phyloP scores from a whole-genome alignment of 2,113 vertebrate species.

The Labeo catla region DNA sequence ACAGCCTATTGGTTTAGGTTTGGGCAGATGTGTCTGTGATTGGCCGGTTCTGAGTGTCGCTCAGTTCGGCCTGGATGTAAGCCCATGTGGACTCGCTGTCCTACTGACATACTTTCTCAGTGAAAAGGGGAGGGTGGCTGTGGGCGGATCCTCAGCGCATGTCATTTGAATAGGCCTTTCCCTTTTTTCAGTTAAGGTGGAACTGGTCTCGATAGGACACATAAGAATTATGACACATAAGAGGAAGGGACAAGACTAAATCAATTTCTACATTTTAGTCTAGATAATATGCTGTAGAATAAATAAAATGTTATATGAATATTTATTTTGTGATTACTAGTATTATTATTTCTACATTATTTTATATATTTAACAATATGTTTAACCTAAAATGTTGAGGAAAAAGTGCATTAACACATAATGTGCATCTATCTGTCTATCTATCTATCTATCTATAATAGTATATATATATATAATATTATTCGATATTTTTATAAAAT shows the following conservation, averaged over 20 bases:
- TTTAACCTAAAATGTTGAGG: not conserved
- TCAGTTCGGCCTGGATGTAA: slow-evolving; percentile 67
- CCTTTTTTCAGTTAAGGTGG: slow-evolving; percentile 74
- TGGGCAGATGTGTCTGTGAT: slow-evolving; percentile 46
- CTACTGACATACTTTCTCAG: slow-evolving; percentile 84
- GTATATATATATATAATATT: no score
- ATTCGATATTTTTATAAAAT: no score
- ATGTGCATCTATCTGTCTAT: no score
- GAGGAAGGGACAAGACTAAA: not conserved
- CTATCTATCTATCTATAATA: no score
- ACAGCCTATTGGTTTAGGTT: slow-evolving; percentile 63
- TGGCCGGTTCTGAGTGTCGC: slow-evolving; percentile 60
- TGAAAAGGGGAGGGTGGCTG: slow-evolving; percentile 64
- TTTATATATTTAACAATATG: not conserved
- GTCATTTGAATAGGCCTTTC: slow-evolving; percentile 51
- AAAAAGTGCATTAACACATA: not conserved
- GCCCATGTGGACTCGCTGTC: slow-evolving; percentile 77
- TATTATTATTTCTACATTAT: not conserved
- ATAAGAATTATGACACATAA: not conserved
- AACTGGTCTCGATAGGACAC: slow-evolving; percentile 17
- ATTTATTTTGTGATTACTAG: not conserved
- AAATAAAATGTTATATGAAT: not conserved
- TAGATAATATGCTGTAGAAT: not conserved
- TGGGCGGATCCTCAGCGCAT: slow-evolving; percentile 44
- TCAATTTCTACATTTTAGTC: not conserved